Conservation (phyloP, 2,888 invertebrate genomes). For the Acanthosepion lycidas region DNA sequence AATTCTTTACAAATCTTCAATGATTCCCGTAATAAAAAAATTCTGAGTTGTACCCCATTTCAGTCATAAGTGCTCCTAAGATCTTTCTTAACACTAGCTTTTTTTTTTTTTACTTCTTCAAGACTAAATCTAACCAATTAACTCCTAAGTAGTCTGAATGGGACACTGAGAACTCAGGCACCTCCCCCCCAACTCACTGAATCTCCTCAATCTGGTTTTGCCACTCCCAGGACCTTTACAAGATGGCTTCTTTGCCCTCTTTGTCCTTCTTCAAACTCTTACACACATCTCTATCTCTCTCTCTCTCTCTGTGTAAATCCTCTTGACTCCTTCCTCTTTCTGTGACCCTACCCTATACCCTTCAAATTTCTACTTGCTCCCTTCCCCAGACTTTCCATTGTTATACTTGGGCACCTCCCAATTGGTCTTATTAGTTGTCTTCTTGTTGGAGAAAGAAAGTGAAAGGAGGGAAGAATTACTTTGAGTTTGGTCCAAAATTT, state of each 20-base stretch:
- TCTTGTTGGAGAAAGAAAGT: neutral
- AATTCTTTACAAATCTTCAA: neutral
- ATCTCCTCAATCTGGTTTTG: neutral
- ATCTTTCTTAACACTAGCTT: neutral
- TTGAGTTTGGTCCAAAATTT: neutral
- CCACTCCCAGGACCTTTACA: neutral
- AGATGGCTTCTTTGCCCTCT: neutral
- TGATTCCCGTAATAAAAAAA: neutral
- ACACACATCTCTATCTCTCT: too few relatives aligned
- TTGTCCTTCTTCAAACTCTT: neutral
- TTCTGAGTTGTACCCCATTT: neutral
- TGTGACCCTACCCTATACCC: neutral
- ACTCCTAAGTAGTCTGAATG: neutral
- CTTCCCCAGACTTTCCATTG: neutral
- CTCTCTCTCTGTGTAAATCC: neutral
- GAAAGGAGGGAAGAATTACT: neutral
- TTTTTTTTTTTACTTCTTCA: neutral
- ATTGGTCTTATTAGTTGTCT: constrained; percentile 33
- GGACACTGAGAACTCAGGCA: neutral
- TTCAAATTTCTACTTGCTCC: neutral
- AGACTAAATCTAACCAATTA: constrained; percentile 33
- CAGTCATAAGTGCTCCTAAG: neutral
- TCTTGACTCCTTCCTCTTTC: neutral
- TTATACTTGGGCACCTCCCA: constrained; percentile 9
- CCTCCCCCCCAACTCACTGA: neutral